These are phyloP conservation scores for Salvelinus namaycush DNA, from an alignment of 2,113 vertebrate species.

Conservation along the genomic window DNA sequence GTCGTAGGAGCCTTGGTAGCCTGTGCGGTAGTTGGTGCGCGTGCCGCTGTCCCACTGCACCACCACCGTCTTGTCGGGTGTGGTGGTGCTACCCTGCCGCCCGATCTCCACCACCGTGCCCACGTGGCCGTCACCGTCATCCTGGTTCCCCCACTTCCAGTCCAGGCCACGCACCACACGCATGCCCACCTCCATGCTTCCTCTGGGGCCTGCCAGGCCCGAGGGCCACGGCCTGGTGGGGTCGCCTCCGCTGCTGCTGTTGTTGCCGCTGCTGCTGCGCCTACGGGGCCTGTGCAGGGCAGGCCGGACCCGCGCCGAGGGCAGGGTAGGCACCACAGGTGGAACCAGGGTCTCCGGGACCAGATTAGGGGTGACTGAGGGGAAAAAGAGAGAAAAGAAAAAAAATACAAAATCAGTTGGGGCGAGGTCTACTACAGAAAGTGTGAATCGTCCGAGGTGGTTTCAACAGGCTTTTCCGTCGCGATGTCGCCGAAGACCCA, in stretches of 20 bases:
- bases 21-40: constrained; percentile 94
- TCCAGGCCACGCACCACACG: constrained; percentile 92
- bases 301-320: constrained; percentile 42
- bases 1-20: constrained; percentile 94
- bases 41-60: constrained; percentile 98
- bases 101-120: constrained; percentile 98
- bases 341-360: constrained; percentile 58
- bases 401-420: background rate
- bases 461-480: no score
- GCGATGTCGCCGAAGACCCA: no score
- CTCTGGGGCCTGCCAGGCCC: constrained; percentile 56
- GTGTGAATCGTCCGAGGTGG: no score
- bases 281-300: constrained; percentile 45
- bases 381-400: background rate
- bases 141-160: constrained; percentile 98
- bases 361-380: constrained; percentile 71
- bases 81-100: constrained; percentile 92
- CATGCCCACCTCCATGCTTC: constrained; percentile 97
- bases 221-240: constrained; percentile 42
- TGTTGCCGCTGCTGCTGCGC: constrained; percentile 15
- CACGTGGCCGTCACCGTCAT: constrained; percentile 90
- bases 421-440: background rate
- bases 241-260: constrained; percentile 37
- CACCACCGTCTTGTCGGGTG: constrained; percentile 94
- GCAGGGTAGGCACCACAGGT: constrained; percentile 56